Evolutionary conservation across 2,888 invertebrate genomes (phyloP), one percentile per base, ranked within the genome.

Genomic region (Elaeidobius kamerunicus): DNA sequence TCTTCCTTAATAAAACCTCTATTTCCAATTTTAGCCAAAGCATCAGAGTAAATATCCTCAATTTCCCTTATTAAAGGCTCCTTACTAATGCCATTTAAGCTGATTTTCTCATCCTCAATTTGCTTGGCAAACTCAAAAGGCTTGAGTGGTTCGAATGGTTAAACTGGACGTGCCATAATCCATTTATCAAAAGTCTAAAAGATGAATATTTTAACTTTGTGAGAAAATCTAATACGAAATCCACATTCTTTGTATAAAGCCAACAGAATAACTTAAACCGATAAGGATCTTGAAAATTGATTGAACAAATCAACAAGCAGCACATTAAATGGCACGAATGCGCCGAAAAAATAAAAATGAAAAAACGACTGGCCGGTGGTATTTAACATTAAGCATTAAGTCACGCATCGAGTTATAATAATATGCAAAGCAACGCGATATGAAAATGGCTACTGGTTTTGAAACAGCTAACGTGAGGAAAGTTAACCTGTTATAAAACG

Each of bases 91-190:
- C 23, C 45, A 28, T 36, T 43, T n/a, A 12, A 4, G n/a, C n/a
- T n/a, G n/a, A n/a, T n/a, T 9, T 39, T 45, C 19, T 47, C 39
- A 2, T 48, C 38, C 43, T 64, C 63, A 2, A 69, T 56, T 58
- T 69, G 63, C 52, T 69, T 69, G 2, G 67, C 64, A n/a, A 70
- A 50, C 52, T 70, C 69, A 50, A 71, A 69, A 3, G 71, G 69
- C 60, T 67, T 70, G 4, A 67, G 68, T 4, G 67, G 61, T 42
- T 71, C 71, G 38, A 72, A 69, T 6, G 69, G 67, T 52, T 66
- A 55, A 32, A 69, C 56, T 2, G 70, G 70, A n/a, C n/a, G n/a
- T n/a, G n/a, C n/a, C n/a, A n/a, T n/a, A n/a, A n/a, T n/a, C n/a
- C n/a, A n/a, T n/a, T n/a, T n/a, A n/a, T n/a, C n/a, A n/a, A n/a